Percentiles rank a stretch among this genome's conserved stretches.
These are phyloP conservation scores for Bactericera cockerelli DNA, from an alignment of 1,140 invertebrate species.

Conservation along the genomic window DNA sequence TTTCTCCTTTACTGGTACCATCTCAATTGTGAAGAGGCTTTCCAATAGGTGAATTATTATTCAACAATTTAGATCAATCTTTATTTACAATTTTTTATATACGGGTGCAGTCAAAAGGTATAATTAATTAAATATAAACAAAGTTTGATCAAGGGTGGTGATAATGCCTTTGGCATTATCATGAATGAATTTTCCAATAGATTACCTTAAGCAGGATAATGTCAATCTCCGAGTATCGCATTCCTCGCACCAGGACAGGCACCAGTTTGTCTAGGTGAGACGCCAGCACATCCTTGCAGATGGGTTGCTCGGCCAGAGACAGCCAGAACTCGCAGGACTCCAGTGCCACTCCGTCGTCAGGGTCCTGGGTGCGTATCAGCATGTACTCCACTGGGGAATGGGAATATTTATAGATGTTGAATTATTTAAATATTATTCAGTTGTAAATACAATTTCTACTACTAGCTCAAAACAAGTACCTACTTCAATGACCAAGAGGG, in stretches of 20 bases:
- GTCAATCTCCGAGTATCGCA: slow-evolving; percentile 97
- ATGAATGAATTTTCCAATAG: no score
- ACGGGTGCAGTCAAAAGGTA: no score
- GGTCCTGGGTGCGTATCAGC: slow-evolving; percentile 86
- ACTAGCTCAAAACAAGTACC: background rate
- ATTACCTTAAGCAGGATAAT: slow-evolving; percentile 82
- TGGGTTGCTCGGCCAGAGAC: slow-evolving; percentile 86
- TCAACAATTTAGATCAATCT: no score
- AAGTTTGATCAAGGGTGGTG: no score
- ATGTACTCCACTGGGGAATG: slow-evolving; percentile 57
- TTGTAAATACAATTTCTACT: background rate
- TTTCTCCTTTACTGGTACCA: no score
- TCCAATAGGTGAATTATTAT: no score
- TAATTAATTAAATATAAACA: no score
- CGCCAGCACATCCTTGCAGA: slow-evolving; percentile 81
- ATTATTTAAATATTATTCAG: no score
- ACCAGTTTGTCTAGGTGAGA: slow-evolving; percentile 71
- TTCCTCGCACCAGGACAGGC: slow-evolving; percentile 84
- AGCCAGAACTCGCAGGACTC: slow-evolving; percentile 99
- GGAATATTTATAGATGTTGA: no score
- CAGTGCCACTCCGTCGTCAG: slow-evolving; percentile 82
- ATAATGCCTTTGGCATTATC: no score
- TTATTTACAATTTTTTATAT: no score
- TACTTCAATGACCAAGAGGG: background rate
- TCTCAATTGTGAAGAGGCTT: no score